Conservation (phyloP, 2,113 vertebrate genomes). For the Trematomus loennbergii region DNA sequence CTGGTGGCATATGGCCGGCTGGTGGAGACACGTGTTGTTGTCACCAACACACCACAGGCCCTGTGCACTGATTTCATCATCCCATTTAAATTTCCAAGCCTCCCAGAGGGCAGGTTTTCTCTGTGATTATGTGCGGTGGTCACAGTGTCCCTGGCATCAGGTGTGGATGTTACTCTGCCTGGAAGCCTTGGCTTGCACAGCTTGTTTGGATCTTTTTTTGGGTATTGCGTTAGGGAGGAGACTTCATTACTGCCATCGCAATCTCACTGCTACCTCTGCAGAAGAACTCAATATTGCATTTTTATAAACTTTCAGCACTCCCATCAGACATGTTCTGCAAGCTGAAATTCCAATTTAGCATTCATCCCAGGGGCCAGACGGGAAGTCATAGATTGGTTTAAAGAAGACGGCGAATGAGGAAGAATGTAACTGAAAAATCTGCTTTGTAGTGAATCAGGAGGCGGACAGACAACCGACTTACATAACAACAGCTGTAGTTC, state of each 20-base stretch:
- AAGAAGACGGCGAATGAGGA: neutral
- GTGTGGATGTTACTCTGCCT: constrained; percentile 45
- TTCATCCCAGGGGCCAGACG: neutral
- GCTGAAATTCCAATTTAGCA: constrained; percentile 19
- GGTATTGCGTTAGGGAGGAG: neutral
- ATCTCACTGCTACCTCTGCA: constrained; percentile 2
- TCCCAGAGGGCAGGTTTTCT: constrained; percentile 4
- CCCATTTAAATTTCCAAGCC: constrained; percentile 44
- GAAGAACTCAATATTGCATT: constrained; percentile 20
- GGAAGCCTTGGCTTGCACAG: constrained; percentile 13
- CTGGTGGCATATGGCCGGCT: constrained; percentile 54
- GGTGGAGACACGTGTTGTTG: constrained; percentile 51
- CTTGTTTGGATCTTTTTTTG: constrained; percentile 36
- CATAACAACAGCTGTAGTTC: neutral
- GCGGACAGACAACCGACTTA: neutral
- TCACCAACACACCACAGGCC: constrained; percentile 48
- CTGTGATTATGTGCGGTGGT: constrained; percentile 39
- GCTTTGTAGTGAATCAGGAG: neutral
- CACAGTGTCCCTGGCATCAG: constrained; percentile 44
- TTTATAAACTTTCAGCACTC: constrained; percentile 22
- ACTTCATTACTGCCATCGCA: constrained; percentile 27
- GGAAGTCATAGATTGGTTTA: constrained; percentile 1
- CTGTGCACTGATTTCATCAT: constrained; percentile 42
- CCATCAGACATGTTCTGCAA: constrained; percentile 26
- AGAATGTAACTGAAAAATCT: constrained; percentile 2